These are phyloP conservation scores for Chromis chromis DNA, from an alignment of 2,797 vertebrate genomes.

Conservation along the genomic window DNA sequence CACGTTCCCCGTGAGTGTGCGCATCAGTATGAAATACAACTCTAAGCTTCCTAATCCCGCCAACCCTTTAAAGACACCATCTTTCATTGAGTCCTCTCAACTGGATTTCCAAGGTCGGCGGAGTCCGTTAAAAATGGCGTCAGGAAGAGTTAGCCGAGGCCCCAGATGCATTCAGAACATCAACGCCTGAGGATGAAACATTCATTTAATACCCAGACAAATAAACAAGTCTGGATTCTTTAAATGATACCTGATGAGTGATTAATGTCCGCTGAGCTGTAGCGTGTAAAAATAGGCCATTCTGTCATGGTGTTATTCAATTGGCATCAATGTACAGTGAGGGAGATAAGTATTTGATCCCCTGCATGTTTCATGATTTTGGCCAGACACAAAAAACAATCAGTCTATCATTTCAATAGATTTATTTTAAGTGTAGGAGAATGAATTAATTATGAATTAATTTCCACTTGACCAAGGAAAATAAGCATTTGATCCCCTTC, in stretches of 20 bases:
- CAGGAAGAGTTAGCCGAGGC: constrained; percentile 17
- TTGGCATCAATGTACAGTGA: not conserved
- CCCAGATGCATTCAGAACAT: constrained; percentile 24
- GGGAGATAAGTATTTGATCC: too few relatives aligned
- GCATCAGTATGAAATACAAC: constrained; percentile 29
- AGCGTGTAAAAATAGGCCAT: constrained; percentile 60
- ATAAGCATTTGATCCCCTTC: too few relatives aligned
- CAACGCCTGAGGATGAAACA: constrained; percentile 29
- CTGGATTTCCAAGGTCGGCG: constrained; percentile 52
- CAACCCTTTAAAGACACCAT: constrained; percentile 51
- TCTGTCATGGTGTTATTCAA: constrained; percentile 26
- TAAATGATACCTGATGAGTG: constrained; percentile 48
- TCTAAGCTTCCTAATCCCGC: constrained; percentile 50
- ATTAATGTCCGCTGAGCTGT: constrained; percentile 27
- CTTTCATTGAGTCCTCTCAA: constrained; percentile 45
- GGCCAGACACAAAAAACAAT: too few relatives aligned
- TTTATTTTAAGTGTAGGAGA: too few relatives aligned
- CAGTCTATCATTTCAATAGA: too few relatives aligned
- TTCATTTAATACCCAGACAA: constrained; percentile 47
- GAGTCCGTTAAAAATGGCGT: constrained; percentile 53
- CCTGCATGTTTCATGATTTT: too few relatives aligned
- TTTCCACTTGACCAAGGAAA: too few relatives aligned
- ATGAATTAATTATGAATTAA: too few relatives aligned
- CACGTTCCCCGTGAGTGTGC: not conserved
- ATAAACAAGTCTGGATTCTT: constrained; percentile 63